These are phyloP conservation scores for Myiozetetes cayanensis DNA, from an alignment of 2,113 vertebrate genomes.

Conservation along the genomic window DNA sequence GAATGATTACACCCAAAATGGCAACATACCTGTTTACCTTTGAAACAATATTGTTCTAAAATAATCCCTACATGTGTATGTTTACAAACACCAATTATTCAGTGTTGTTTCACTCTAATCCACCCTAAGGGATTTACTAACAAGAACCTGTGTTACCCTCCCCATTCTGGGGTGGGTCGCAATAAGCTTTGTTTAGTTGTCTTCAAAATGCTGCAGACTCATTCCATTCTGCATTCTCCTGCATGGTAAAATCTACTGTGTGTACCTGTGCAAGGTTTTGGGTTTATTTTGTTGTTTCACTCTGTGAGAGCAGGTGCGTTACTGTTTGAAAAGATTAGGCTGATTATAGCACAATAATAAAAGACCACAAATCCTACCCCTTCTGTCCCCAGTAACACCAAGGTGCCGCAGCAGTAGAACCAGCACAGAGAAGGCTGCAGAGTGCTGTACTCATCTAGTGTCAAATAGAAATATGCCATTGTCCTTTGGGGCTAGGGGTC, in stretches of 20 bases:
- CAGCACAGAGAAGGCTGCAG: not conserved
- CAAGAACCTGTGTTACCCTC: too few relatives aligned
- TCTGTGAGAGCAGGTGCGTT: not conserved
- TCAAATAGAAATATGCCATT: fast-evolving
- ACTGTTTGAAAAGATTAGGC: not conserved
- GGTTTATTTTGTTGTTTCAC: not conserved
- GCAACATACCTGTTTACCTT: too few relatives aligned
- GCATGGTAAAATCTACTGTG: not conserved
- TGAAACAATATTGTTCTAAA: too few relatives aligned
- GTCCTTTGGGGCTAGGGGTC: not conserved
- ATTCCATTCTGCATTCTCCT: not conserved
- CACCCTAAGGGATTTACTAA: too few relatives aligned
- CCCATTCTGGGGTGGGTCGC: too few relatives aligned
- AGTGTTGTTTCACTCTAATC: too few relatives aligned
- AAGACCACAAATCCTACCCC: not conserved
- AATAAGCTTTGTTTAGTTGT: not conserved
- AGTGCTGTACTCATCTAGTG: not conserved
- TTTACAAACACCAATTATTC: too few relatives aligned
- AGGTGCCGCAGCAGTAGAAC: not conserved
- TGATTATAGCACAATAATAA: not conserved
- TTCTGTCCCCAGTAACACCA: not conserved
- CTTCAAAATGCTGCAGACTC: not conserved
- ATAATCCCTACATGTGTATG: too few relatives aligned
- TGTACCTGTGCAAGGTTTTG: not conserved
- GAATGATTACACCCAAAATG: too few relatives aligned